Evolutionary conservation across 2,888 invertebrate genomes (phyloP).

Genomic region (Neoaliturus tenellus): DNA sequence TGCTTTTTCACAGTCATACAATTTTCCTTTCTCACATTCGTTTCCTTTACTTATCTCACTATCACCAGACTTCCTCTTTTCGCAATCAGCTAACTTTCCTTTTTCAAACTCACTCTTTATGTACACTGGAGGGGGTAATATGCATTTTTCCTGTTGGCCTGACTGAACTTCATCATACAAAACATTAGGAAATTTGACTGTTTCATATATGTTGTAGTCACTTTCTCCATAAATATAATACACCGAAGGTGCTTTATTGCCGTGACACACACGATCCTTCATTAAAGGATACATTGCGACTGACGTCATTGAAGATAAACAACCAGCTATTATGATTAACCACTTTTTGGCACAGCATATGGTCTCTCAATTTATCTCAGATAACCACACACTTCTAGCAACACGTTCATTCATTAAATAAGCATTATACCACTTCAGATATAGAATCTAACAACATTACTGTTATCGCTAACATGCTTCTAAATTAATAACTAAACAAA

Average conservation of each 20-base stretch:
- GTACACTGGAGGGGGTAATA: neutral
- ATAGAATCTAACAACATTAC: neutral
- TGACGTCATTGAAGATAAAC: neutral
- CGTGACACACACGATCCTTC: neutral
- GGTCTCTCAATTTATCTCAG: neutral
- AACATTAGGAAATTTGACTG: neutral
- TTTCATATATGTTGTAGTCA: neutral
- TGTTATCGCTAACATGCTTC: too few species aligned
- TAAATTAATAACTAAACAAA: too few species aligned
- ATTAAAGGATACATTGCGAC: neutral
- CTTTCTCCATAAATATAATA: neutral
- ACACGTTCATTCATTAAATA: neutral
- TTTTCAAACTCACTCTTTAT: neutral
- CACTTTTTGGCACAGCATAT: neutral
- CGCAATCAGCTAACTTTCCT: neutral
- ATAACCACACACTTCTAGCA: neutral
- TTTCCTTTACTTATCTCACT: too few species aligned
- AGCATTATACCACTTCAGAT: neutral
- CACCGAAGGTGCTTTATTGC: neutral
- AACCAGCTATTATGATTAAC: neutral
- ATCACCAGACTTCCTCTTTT: too few species aligned
- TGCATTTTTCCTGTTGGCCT: neutral
- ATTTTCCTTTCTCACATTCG: too few species aligned
- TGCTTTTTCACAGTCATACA: neutral
- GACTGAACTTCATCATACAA: neutral